Conservation (phyloP, 2,888 invertebrate species). For the Cryptus viduatorius region DNA sequence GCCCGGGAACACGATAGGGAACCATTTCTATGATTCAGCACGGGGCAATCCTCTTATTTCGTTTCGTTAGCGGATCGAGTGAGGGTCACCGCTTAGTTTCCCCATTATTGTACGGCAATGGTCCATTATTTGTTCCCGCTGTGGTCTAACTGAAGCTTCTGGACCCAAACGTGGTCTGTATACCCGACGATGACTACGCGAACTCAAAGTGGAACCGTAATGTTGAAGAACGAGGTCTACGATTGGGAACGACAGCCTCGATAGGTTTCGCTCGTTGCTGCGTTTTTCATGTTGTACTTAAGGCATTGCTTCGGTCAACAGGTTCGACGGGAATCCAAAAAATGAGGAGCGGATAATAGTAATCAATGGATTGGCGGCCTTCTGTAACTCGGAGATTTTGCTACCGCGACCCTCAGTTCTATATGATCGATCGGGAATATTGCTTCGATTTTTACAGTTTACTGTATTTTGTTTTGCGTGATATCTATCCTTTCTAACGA, state of each 20-base stretch:
- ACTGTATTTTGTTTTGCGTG: no score
- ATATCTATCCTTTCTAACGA: no score
- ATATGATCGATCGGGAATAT: background rate
- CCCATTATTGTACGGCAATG: conserved; percentile 49
- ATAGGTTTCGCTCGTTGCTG: background rate
- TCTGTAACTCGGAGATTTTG: background rate
- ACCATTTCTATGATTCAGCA: conserved; percentile 55
- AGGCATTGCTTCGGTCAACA: background rate
- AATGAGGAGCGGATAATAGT: background rate
- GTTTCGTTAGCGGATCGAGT: conserved; percentile 80
- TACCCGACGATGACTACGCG: background rate
- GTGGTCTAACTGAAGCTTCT: background rate
- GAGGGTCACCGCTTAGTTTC: conserved; percentile 52
- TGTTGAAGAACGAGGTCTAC: background rate
- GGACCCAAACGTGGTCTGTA: background rate
- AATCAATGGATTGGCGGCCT: background rate
- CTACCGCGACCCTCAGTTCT: background rate
- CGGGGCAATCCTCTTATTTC: conserved; percentile 79
- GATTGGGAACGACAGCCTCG: conserved; percentile 13
- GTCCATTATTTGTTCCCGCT: conserved; percentile 37
- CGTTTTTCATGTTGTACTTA: background rate
- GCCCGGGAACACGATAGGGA: conserved; percentile 8
- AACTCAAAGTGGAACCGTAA: background rate
- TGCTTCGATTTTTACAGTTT: background rate
- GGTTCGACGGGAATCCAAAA: background rate